Evolutionary conservation across 2,113 vertebrate genomes (phyloP).

Genomic region (Megaceryle maxima): DNA sequence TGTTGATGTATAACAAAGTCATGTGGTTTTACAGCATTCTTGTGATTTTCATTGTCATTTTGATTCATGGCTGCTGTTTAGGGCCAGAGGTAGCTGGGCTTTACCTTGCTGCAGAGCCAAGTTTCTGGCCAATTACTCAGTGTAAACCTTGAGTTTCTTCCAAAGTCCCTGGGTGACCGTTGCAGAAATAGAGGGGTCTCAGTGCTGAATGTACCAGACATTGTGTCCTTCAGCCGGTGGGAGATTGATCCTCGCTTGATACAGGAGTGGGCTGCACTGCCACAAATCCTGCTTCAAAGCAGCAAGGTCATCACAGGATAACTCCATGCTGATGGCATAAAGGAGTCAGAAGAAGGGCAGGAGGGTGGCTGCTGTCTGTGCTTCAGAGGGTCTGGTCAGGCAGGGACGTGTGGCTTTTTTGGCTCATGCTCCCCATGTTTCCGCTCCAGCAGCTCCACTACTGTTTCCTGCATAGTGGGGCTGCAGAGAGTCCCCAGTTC

Average conservation of each 20-base stretch:
- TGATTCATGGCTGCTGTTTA: rapidly evolving
- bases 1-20: not conserved
- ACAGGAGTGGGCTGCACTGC: not conserved
- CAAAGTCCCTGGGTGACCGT: not conserved
- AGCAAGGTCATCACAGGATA: not conserved
- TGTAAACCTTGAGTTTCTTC: slow-evolving; percentile 20
- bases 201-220: not conserved
- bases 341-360: not conserved
- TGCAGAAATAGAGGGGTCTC: not conserved
- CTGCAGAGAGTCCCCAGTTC: not conserved
- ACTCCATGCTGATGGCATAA: rapidly evolving
- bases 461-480: not conserved
- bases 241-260: not conserved
- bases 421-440: rapidly evolving
- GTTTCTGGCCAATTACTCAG: not conserved
- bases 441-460: not conserved
- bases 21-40: rapidly evolving
- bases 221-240: not conserved
- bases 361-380: rapidly evolving
- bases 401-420: not conserved
- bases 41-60: not conserved
- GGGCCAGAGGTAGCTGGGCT: not conserved
- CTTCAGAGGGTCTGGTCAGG: not conserved
- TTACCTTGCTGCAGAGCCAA: not conserved
- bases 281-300: not conserved